A percentile compares a stretch with the other conserved stretches of the same genome.
These are phyloP conservation scores for Podargus strigoides DNA, from an alignment of 2,797 vertebrate genomes.

Conservation along the genomic window DNA sequence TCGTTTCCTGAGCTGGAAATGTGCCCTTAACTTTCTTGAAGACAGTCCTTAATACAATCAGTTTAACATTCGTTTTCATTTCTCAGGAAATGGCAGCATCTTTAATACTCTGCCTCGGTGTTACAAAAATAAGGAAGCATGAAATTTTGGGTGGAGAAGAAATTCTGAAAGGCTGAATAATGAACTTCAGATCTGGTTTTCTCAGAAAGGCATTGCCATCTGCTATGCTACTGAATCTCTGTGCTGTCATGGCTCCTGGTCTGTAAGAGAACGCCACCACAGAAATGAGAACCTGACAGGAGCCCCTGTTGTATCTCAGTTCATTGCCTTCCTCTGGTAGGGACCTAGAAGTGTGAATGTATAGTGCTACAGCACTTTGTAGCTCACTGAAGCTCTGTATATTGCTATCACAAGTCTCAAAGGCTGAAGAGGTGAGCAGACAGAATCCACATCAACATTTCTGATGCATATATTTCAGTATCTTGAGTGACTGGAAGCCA, in stretches of 20 bases:
- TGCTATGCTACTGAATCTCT: not conserved
- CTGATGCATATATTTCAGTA: not conserved
- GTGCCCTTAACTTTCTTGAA: not conserved
- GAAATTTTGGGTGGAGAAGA: not conserved
- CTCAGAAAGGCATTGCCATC: slow-evolving; percentile 20
- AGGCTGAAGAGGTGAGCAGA: not conserved
- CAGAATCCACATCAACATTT: not conserved
- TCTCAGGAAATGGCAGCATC: not conserved
- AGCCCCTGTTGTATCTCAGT: not conserved
- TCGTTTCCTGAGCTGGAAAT: not conserved
- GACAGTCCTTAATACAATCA: not conserved
- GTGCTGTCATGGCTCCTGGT: slow-evolving; percentile 29
- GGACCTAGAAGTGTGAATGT: not conserved
- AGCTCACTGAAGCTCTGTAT: not conserved
- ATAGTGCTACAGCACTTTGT: not conserved
- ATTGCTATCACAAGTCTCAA: not conserved
- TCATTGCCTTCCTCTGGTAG: not conserved
- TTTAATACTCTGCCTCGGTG: not conserved
- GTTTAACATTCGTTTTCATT: not conserved
- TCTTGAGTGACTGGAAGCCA: not conserved
- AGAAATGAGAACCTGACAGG: not conserved
- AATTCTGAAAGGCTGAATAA: slow-evolving; percentile 40
- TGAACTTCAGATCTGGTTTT: slow-evolving; percentile 16
- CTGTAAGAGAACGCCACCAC: not conserved
- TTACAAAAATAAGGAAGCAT: slow-evolving; percentile 8